Evolutionary conservation across 2,113 vertebrate species (phyloP), one percentile per base, ranked within the genome.

Genomic region (Myiozetetes cayanensis): DNA sequence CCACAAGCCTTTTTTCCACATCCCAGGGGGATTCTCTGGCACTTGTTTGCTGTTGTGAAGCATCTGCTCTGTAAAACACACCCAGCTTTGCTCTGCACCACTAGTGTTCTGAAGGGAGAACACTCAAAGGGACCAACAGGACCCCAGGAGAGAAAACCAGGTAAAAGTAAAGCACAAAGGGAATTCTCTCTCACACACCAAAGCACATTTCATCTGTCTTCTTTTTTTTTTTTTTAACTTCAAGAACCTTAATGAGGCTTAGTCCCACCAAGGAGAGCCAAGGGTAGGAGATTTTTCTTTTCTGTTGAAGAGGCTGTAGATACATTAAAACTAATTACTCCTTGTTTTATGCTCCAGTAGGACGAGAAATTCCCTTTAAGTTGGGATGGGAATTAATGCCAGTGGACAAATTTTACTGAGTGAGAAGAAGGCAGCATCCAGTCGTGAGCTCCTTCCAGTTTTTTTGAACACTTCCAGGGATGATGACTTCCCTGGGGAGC

Each of bases 261-360:
- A 33, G 67, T 55, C 62, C 37, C 77, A 91, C 41, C 96, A 96
- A 94, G 92, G 93, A 96, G 90, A 96, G 71, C 85, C 93, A 96
- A 96, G 87, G 95, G 63, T 93, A 86, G 4, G 75, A 86, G 72
- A 67, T 65, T 85, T 87, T 85, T 71, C 91, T 82, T 66, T 80
- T 59, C 87, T 31, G 4, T 30, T 80, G 87, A 95, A 74, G 91
- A 93, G 63, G 55, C 50, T 71, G 50, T 28, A 74, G 85, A 74
- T 74, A 47, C 82, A 80, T 93, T 95, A 87, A 91, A 92, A 89
- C 73, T 72, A 93, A 96, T 94, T 96, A 88, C 59, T 93, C 19
- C 90, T 82, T 22, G 59, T 88, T 96, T 96, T 80, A 88, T 72
- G 96, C 94, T 96, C 93, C 90, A 91, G 46, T 88, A 92, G 85